Evolutionary conservation across 2,888 invertebrate genomes (phyloP), one percentile per base, ranked within the genome.

Genomic region (Megaustenia siamemsis): DNA sequence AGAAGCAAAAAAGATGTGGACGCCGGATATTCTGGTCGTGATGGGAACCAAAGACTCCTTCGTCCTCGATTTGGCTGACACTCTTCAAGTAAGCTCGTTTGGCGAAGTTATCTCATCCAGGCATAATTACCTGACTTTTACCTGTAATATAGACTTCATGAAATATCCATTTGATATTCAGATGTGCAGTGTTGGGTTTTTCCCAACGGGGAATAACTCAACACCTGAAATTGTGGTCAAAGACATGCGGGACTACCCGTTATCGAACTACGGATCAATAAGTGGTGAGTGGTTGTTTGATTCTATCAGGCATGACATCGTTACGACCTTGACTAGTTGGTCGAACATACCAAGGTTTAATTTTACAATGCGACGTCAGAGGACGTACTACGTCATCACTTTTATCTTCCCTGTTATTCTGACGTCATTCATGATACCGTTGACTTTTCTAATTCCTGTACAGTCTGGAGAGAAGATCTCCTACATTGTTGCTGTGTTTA

Each of bases 401-500:
- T 56, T 24, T n/a, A 63, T 78, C 63, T 78, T 78, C n/a, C 78
- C 78, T 4, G 24, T 78, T 0, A 63, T 63, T 53, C 43, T 78
- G 63, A 78, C 78, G 40, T 78, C 78, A 40, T 0, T 78, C 12
- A 78, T 78, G 78, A 78, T 78, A 32, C 78, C 78, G 1, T 15
- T 78, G 21, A 38, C 56, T 0, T 78, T 78, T 24, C 78, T 78
- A 3, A n/a, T 78, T 6, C 63, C 78, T 2, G 32, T 63, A 15
- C 10, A 60, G 28, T 63, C 78, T 43, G 78, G 78, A 8, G 78
- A 78, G 78, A 78, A 78, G 28, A 43, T 78, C 10, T 78, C 78
- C 12, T 78, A 78, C 43, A 38, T 78, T 3, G 78, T 78, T 35
- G 78, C 78, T 8, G 40, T 78, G 28, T 78, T 63, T 56, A 78